These are phyloP conservation scores for Drosophila helvetica DNA, from an alignment of 2,888 invertebrate species.

Conservation along the genomic window DNA sequence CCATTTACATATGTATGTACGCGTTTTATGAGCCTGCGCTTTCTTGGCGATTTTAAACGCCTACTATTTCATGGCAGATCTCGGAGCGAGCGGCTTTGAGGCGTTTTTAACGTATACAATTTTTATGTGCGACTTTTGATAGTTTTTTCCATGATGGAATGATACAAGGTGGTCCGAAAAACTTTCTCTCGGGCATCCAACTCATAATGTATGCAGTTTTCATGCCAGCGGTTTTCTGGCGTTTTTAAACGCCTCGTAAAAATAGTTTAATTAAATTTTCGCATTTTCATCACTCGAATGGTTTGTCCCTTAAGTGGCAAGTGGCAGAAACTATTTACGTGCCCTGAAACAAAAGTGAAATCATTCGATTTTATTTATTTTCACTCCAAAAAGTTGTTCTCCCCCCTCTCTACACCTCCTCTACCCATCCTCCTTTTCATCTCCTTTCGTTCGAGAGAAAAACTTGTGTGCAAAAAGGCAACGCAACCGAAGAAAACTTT, in stretches of 20 bases:
- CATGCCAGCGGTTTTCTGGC: neutral
- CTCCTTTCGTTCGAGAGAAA: constrained; percentile 23
- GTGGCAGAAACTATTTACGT: constrained; percentile 45
- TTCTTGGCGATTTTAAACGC: neutral
- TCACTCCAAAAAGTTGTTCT: constrained; percentile 57
- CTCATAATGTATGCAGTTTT: no score
- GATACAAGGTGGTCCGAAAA: no score
- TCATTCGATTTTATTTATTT: constrained; percentile 73
- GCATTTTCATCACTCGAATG: constrained; percentile 61
- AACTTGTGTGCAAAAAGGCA: constrained; percentile 62
- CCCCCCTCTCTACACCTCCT: neutral
- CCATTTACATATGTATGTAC: constrained; percentile 34
- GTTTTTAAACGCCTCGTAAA: constrained; percentile 23
- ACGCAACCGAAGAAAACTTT: constrained; percentile 37
- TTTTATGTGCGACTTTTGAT: no score
- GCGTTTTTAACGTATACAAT: no score
- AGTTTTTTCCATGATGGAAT: no score
- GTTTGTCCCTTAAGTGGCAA: constrained; percentile 39
- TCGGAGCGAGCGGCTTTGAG: neutral
- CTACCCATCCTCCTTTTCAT: no score
- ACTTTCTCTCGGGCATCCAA: no score
- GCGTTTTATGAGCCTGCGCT: neutral
- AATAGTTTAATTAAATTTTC: constrained; percentile 68
- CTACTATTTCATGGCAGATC: no score
- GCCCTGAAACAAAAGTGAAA: constrained; percentile 52